Percentiles rank a stretch among this genome's conserved stretches.
Conservation (phyloP, 2,888 invertebrate genomes). For the Apotomis capreana region DNA sequence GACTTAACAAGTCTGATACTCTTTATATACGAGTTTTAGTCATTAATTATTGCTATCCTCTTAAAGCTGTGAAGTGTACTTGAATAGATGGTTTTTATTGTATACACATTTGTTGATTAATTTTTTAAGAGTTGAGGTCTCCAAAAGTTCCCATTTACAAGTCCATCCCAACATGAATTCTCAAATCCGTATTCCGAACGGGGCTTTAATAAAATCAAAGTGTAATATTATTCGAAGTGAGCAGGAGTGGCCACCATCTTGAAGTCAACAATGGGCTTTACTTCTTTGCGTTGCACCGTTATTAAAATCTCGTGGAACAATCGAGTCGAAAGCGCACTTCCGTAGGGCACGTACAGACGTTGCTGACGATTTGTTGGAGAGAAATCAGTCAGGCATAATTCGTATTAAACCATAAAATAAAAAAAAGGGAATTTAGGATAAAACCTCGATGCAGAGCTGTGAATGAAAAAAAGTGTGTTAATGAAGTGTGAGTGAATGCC, state of each 20-base stretch:
- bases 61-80: too few relatives aligned
- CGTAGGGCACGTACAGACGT: constrained; percentile 67
- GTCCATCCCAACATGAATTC: background rate
- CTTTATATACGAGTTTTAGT: too few relatives aligned
- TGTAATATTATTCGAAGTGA: constrained; percentile 53
- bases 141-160: constrained; percentile 3
- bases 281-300: constrained; percentile 82
- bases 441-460: too few relatives aligned
- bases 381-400: background rate
- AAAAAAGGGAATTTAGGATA: too few relatives aligned
- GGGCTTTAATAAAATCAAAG: constrained; percentile 64
- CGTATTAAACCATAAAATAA: background rate
- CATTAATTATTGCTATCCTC: too few relatives aligned
- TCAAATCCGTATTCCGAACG: constrained; percentile 21
- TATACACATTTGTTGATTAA: too few relatives aligned
- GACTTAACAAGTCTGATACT: too few relatives aligned
- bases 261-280: constrained; percentile 78
- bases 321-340: constrained; percentile 82
- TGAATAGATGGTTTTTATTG: too few relatives aligned
- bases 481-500: too few relatives aligned
- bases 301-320: constrained; percentile 83
- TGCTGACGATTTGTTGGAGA: constrained; percentile 34
- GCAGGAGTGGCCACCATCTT: constrained; percentile 66
- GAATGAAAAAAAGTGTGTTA: too few relatives aligned
- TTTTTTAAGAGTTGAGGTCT: too few relatives aligned